phyloP scores from a whole-genome alignment of 2,888 invertebrate genomes.

The Nemotelus nigrinus region DNA sequence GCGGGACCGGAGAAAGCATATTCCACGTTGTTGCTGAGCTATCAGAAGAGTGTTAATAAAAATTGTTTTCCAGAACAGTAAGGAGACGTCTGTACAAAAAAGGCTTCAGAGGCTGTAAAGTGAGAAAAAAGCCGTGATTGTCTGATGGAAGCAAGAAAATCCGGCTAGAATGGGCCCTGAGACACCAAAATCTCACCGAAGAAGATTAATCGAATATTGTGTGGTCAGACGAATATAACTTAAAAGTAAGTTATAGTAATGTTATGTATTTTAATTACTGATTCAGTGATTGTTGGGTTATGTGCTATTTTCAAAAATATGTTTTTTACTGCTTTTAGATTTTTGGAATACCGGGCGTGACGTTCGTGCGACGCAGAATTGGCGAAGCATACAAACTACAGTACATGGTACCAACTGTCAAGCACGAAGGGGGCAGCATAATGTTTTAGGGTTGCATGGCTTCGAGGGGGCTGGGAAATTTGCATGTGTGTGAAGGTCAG shows the following conservation, averaged over 20 bases:
- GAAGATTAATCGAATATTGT: conserved; percentile 8
- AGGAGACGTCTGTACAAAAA: neutral
- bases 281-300: neutral
- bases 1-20: neutral
- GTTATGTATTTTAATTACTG: neutral
- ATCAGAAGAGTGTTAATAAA: neutral
- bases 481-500: neutral
- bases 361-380: conserved; percentile 6
- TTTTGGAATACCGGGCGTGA: neutral
- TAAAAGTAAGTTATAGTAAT: neutral
- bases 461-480: too few species aligned
- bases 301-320: conserved; percentile 17
- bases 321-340: neutral
- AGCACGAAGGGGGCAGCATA: conserved; percentile 1
- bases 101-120: neutral
- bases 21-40: conserved; percentile 3
- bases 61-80: conserved; percentile 10
- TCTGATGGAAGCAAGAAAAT: neutral
- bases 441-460: too few species aligned
- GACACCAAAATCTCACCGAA: conserved; percentile 5
- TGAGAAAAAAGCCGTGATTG: conserved; percentile 4
- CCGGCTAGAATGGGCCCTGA: neutral
- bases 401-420: conserved; percentile 14
- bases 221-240: neutral
- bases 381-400: conserved; percentile 1